Percentiles rank a stretch among this genome's conserved stretches.
Conservation (phyloP, 2,797 vertebrate genomes). For the Gymnocypris eckloni region DNA sequence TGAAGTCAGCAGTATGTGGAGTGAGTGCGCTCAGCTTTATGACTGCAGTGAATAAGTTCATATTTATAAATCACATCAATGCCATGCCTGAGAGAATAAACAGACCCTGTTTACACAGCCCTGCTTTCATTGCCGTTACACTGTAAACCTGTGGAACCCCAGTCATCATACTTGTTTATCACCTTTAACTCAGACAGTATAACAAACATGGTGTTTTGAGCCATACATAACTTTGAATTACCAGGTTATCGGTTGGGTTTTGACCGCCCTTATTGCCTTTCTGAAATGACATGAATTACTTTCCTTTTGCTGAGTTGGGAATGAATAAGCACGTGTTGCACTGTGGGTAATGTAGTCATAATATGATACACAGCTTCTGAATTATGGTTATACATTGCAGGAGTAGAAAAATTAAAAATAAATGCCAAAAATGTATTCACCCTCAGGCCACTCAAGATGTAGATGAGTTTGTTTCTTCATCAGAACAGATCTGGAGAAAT, state of each 20-base stretch:
- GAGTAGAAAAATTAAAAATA: no score
- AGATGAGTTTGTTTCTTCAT: background rate
- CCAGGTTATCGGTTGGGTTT: background rate
- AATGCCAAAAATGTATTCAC: background rate
- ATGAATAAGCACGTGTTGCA: background rate
- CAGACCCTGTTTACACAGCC: slow-evolving; percentile 1
- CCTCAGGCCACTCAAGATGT: background rate
- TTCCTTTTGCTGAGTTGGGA: background rate
- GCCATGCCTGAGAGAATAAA: slow-evolving; percentile 21
- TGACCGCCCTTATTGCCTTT: background rate
- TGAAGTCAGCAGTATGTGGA: slow-evolving; percentile 44
- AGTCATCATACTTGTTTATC: slow-evolving; percentile 16
- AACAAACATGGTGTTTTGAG: background rate
- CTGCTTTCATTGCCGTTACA: background rate
- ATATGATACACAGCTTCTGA: background rate
- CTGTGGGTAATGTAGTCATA: slow-evolving; percentile 21
- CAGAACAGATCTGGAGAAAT: background rate
- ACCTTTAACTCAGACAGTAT: background rate
- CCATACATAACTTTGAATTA: background rate
- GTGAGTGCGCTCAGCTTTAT: slow-evolving; percentile 35
- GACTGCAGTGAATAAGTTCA: slow-evolving; percentile 16
- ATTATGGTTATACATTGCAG: background rate
- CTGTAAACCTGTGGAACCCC: background rate
- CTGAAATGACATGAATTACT: slow-evolving; percentile 1
- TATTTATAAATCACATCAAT: slow-evolving; percentile 49